Conservation (phyloP, 2,113 vertebrate species). For the Psettodes erumei region DNA sequence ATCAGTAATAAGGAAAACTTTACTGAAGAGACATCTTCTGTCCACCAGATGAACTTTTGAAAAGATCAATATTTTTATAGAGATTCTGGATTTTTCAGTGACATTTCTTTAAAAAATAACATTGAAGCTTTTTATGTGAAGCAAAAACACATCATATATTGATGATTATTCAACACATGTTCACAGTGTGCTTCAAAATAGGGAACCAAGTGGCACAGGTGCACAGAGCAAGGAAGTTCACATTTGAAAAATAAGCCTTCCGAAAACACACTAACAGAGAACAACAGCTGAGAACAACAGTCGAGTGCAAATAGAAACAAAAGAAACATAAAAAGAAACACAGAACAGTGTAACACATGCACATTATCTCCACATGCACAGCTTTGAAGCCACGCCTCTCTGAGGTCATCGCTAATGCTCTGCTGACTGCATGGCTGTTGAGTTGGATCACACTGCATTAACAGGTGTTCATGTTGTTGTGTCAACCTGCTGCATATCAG, state of each 20-base stretch:
- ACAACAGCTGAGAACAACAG: too few relatives aligned
- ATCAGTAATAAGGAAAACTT: too few relatives aligned
- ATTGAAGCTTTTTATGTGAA: too few relatives aligned
- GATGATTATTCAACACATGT: too few relatives aligned
- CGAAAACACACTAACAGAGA: too few relatives aligned
- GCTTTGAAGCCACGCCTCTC: not conserved
- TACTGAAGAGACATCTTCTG: not conserved
- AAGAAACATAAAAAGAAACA: not conserved
- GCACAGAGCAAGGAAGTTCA: too few relatives aligned
- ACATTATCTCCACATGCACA: not conserved
- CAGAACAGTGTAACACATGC: not conserved
- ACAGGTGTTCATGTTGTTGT: constrained; percentile 55
- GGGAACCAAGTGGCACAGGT: too few relatives aligned
- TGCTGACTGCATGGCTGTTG: not conserved
- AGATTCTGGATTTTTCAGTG: not conserved
- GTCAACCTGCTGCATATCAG: constrained; percentile 32
- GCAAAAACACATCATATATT: too few relatives aligned
- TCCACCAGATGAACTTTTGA: not conserved
- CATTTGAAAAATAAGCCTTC: too few relatives aligned
- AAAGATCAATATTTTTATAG: not conserved
- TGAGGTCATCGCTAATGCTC: not conserved
- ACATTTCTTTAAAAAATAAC: too few relatives aligned
- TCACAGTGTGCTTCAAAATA: too few relatives aligned
- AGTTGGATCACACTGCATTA: constrained; percentile 31
- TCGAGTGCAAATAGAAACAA: too few relatives aligned